Base-by-base conservation (phyloP, 2,888 invertebrate species). In the Thecophora atra region DNA sequence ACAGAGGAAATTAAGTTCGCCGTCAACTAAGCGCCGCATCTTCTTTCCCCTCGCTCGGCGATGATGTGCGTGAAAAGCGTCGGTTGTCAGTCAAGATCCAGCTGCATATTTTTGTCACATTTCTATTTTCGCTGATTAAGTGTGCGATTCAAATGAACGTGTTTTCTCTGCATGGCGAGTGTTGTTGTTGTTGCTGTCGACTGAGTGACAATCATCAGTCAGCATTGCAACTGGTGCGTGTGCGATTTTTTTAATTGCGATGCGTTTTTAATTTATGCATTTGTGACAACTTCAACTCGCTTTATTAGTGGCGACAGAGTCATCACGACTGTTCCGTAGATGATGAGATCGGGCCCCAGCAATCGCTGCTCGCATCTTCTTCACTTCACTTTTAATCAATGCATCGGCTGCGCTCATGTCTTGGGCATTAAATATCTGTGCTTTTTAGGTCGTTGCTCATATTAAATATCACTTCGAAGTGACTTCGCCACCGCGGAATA, bases 221-320 rank as follows among this genome's bases (percentile, higher is more conserved):
- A 7, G 58, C 58, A 24, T 28, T 58, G 58, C 58, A 58, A 26
- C 58, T 58, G 26, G 37, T 66, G 63, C 58, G 28, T 58, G 28
- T 28, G 47, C 64, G 47, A 26, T 24, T 44, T 8, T 47, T 64
- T 47, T 47, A 64, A 64, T 64, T 64, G 47, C 64, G 64, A 64
- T 64, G 64, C 24, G 47, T 64, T 47, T 64, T 64, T 64, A 64
- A 64, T 64, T 64, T 64, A 64, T 64, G 64, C 21, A 64, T 64
- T 42, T 64, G 47, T 47, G 64, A 24, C 64, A 64, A 47, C 47
- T 21, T 3, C 58, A 24, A 11, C 17, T 47, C 15, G 15, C 24
- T 58, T 58, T 24, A 8, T 58, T 28, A 11, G 15, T 24, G 28
- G 24, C 58, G 15, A 28, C 28, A 58, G 7, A 37, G 37, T 37